phyloP scores from a whole-genome alignment of 30 jellyfish, hydroid and myxozoan genomes.

The Hydractinia symbiolongicarpus region DNA sequence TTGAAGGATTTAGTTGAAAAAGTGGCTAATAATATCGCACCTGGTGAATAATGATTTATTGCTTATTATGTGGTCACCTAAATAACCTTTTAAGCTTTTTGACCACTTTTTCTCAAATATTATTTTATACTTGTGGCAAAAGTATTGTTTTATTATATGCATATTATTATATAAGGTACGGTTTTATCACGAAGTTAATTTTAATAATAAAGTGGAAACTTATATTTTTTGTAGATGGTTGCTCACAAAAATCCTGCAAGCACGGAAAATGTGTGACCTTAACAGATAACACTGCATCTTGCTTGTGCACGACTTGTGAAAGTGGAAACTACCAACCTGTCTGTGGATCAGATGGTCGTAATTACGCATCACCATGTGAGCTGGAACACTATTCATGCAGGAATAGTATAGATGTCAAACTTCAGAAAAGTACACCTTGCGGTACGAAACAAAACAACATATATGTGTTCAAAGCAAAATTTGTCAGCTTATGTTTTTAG shows the following conservation, averaged over 20 bases:
- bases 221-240: neutral
- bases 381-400: constrained; percentile 48
- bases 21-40: neutral
- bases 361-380: constrained; percentile 65
- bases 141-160: no score
- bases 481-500: no score
- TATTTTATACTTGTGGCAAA: no score
- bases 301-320: constrained; percentile 51
- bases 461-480: no score
- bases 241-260: neutral
- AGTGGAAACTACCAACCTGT: constrained; percentile 49
- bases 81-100: no score
- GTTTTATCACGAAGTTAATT: no score
- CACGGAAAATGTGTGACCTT: constrained; percentile 3
- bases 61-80: no score
- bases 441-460: constrained; percentile 39
- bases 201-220: no score
- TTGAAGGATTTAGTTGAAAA: neutral
- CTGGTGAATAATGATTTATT: no score
- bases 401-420: constrained; percentile 21
- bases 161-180: no score
- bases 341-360: constrained; percentile 76
- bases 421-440: constrained; percentile 54
- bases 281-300: neutral
- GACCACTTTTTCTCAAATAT: no score